These are phyloP conservation scores for Rhogogaster chlorosoma DNA, from an alignment of 2,888 invertebrate genomes.

Conservation along the genomic window DNA sequence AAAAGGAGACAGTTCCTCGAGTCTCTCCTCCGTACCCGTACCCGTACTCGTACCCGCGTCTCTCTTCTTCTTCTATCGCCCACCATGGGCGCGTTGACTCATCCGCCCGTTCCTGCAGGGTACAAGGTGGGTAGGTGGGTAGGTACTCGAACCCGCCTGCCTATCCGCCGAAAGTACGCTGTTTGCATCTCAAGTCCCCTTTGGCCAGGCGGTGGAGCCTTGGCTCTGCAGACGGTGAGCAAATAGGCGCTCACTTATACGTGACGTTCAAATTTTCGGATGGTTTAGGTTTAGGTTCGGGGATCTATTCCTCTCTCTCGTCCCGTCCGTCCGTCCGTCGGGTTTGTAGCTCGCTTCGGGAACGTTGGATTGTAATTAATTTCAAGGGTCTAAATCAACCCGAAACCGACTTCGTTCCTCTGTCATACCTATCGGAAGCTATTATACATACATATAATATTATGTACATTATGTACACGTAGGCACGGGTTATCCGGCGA, in stretches of 20 bases:
- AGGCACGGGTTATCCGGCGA: background rate
- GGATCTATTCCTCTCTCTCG: background rate
- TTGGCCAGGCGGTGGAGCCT: slow-evolving; percentile 33
- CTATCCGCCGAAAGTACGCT: slow-evolving; percentile 49
- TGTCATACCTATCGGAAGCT: background rate
- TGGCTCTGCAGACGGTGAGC: slow-evolving; percentile 40
- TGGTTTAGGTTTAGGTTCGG: slow-evolving; percentile 3
- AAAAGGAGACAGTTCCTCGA: slow-evolving; percentile 42
- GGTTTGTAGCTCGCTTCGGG: background rate
- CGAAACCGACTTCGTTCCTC: background rate
- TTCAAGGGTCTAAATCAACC: background rate
- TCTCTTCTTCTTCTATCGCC: slow-evolving; percentile 11
- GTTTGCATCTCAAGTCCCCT: slow-evolving; percentile 48
- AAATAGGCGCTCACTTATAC: slow-evolving; percentile 49
- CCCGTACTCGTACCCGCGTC: background rate
- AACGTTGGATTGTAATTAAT: background rate
- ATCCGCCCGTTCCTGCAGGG: slow-evolving; percentile 11
- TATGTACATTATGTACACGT: background rate
- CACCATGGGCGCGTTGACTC: slow-evolving; percentile 18
- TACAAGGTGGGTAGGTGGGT: slow-evolving; percentile 25
- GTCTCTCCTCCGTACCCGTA: background rate
- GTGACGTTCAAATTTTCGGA: slow-evolving; percentile 43
- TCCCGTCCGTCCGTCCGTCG: background rate
- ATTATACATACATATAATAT: no score
- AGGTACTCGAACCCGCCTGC: slow-evolving; percentile 41